Evolutionary conservation across 2,113 vertebrate genomes (phyloP).

Genomic region (Odontesthes bonariensis): DNA sequence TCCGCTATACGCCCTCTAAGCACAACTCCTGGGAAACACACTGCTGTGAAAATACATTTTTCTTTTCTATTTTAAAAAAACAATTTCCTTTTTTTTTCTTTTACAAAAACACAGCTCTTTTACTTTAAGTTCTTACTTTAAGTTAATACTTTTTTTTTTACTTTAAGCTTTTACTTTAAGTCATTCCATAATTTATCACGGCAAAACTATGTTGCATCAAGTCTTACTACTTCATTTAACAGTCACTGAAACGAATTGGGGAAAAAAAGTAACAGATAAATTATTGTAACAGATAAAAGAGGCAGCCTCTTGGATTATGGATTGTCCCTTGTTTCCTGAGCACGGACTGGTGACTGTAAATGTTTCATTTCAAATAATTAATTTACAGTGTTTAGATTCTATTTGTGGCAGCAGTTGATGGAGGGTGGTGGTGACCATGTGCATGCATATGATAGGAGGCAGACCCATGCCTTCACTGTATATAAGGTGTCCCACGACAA

Average conservation of each 20-base stretch:
- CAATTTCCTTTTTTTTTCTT: too few species aligned
- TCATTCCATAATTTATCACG: too few species aligned
- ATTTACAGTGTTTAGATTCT: conserved; percentile 6
- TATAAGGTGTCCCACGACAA: too few species aligned
- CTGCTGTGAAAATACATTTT: too few species aligned
- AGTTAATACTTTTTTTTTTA: too few species aligned
- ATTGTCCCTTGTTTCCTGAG: neutral
- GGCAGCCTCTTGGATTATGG: neutral
- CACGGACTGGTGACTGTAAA: neutral
- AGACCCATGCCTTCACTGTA: neutral
- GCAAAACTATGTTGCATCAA: neutral
- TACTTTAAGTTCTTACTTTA: too few species aligned
- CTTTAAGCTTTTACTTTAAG: too few species aligned
- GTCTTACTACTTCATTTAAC: neutral
- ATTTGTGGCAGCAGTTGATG: neutral
- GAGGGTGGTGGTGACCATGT: neutral
- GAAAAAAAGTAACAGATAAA: neutral
- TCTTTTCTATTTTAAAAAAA: too few species aligned
- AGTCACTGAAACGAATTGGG: neutral
- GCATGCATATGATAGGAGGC: neutral
- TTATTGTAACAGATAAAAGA: neutral
- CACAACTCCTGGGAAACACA: neutral
- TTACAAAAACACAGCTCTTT: too few species aligned
- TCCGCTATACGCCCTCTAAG: neutral
- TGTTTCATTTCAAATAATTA: conserved; percentile 4